A percentile compares a stretch with the other conserved stretches of the same genome.
Evolutionary conservation across 2,113 vertebrate genomes (phyloP).

Genomic region (Erinaceus europaeus): DNA sequence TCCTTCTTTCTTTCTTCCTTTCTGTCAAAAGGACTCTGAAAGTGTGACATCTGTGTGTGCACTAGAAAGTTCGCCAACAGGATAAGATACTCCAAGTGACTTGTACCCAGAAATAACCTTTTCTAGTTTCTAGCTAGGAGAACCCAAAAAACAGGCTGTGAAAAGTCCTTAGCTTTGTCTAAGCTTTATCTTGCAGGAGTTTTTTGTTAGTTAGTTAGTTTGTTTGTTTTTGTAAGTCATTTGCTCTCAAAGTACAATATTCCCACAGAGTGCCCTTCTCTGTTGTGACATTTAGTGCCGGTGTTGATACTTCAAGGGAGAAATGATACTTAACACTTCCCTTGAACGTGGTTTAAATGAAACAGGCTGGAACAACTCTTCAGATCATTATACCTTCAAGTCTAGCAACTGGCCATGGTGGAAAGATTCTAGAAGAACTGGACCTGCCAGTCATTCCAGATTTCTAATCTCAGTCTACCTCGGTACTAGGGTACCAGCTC

Average conservation of each 20-base stretch:
- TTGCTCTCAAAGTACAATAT: slow-evolving; percentile 24
- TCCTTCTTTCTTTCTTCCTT: too few relatives aligned
- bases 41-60: not conserved
- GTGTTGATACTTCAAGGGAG: not conserved
- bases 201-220: slow-evolving; percentile 15
- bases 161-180: slow-evolving; percentile 13
- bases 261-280: not conserved
- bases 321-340: not conserved
- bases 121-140: not conserved
- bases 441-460: not conserved
- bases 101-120: slow-evolving; percentile 1
- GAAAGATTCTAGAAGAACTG: not conserved
- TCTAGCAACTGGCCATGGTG: not conserved
- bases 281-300: not conserved
- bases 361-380: not conserved
- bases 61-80: slow-evolving; percentile 32
- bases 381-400: not conserved
- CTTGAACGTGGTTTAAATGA: not conserved
- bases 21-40: slow-evolving; percentile 17
- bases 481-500: not conserved
- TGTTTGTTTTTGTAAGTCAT: slow-evolving; percentile 41
- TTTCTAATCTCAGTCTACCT: not conserved
- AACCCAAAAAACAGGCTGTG: not conserved
- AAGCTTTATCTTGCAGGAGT: slow-evolving; percentile 19
- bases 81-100: not conserved